Percentiles rank a stretch among this genome's conserved stretches.
These are phyloP conservation scores for Macrocentrus cingulum DNA, from an alignment of 1,140 invertebrate genomes.

Conservation along the genomic window DNA sequence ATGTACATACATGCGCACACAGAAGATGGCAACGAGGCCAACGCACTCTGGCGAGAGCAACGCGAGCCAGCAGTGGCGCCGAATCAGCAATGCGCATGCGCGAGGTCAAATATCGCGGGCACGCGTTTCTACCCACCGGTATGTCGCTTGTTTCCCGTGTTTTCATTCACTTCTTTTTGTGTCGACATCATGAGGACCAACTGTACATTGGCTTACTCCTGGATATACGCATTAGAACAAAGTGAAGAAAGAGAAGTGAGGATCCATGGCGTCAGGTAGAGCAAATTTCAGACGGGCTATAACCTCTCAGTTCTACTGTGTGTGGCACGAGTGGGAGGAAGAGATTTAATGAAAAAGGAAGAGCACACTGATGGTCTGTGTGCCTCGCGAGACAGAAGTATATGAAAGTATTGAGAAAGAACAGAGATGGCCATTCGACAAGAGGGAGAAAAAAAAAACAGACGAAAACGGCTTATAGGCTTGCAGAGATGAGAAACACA, in stretches of 20 bases:
- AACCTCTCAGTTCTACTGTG: no score
- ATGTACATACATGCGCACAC: no score
- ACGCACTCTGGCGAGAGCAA: conserved; percentile 3
- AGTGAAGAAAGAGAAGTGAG: no score
- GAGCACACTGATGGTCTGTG: not conserved
- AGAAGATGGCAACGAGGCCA: conserved; percentile 10
- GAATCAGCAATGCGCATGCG: not conserved
- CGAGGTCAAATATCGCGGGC: conserved; percentile 18
- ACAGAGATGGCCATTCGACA: not conserved
- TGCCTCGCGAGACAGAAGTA: conserved; percentile 6
- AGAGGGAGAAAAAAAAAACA: not conserved
- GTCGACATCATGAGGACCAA: no score
- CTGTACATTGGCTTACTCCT: no score
- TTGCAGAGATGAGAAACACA: not conserved
- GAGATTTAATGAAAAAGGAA: not conserved
- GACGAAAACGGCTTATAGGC: conserved; percentile 3
- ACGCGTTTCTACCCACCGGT: conserved; percentile 15
- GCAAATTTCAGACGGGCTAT: not conserved
- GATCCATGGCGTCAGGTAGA: no score
- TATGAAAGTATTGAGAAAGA: not conserved
- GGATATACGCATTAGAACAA: no score
- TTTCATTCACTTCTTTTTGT: no score
- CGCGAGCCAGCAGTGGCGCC: conserved; percentile 10
- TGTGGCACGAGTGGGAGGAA: conserved; percentile 17
- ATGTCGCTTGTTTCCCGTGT: no score